Conservation (phyloP, 2,888 invertebrate species). For the Drepanosiphum platanoidis region DNA sequence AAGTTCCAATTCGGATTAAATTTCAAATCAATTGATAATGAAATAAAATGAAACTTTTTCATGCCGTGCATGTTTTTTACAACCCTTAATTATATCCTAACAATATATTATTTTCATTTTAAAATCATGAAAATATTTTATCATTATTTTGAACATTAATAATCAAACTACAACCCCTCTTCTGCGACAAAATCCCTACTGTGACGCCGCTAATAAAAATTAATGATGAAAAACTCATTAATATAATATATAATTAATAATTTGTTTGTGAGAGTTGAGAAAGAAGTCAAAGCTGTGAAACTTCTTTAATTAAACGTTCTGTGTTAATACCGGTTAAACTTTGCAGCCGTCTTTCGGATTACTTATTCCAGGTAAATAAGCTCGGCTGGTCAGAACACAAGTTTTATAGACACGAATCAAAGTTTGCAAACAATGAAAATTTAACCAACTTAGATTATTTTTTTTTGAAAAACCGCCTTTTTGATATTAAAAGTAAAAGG, state of each 20-base stretch:
- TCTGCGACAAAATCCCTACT: not conserved
- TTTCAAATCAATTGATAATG: too few relatives aligned
- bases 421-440: not conserved
- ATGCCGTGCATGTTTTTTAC: too few relatives aligned
- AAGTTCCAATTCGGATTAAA: too few relatives aligned
- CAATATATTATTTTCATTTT: too few relatives aligned
- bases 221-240: not conserved
- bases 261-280: not conserved
- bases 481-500: not conserved
- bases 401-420: not conserved
- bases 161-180: too few relatives aligned
- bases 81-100: too few relatives aligned
- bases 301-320: not conserved
- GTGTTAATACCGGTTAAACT: not conserved
- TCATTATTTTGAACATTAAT: too few relatives aligned
- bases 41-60: too few relatives aligned
- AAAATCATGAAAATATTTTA: too few relatives aligned
- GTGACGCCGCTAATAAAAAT: not conserved
- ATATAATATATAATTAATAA: not conserved
- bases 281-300: not conserved
- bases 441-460: not conserved
- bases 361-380: not conserved
- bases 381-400: not conserved
- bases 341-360: not conserved
- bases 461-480: not conserved